Evolutionary conservation across 2,888 invertebrate genomes (phyloP).

Genomic region (Microdon myrmicae): DNA sequence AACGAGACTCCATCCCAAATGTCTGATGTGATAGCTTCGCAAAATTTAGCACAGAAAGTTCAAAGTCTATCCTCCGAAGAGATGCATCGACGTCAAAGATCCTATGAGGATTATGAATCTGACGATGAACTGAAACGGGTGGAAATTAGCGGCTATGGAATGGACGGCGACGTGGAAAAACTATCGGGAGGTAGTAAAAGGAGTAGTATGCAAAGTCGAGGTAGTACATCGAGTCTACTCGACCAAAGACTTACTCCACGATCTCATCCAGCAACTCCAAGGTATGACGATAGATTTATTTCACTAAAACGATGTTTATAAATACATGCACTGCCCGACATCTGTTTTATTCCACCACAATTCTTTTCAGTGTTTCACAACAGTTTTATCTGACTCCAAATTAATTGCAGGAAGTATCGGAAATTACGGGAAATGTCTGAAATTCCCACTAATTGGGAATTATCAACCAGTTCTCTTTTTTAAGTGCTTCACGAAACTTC

Average conservation of each 20-base stretch:
- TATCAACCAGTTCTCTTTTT: no score
- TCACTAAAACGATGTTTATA: background rate
- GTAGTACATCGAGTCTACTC: slow-evolving; percentile 87
- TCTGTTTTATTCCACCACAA: no score
- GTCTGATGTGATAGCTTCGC: slow-evolving; percentile 63
- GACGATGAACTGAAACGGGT: slow-evolving; percentile 90
- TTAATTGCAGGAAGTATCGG: no score
- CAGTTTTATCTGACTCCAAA: no score
- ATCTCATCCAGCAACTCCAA: slow-evolving; percentile 92
- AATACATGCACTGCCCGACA: no score
- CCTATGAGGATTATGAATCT: slow-evolving; percentile 85
- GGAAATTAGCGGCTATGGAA: slow-evolving; percentile 76
- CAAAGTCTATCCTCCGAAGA: slow-evolving; percentile 61
- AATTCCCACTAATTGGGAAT: no score
- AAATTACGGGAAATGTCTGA: no score
- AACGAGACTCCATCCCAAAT: slow-evolving; percentile 54
- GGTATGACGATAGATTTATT: slow-evolving; percentile 67
- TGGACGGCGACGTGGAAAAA: slow-evolving; percentile 82
- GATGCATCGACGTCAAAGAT: slow-evolving; percentile 69
- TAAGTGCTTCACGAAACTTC: no score
- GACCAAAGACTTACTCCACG: slow-evolving; percentile 86
- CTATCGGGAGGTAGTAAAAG: slow-evolving; percentile 85
- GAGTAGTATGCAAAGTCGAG: slow-evolving; percentile 90
- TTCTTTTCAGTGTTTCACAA: no score
- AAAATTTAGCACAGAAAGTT: slow-evolving; percentile 54